phyloP scores from a whole-genome alignment of 2,113 vertebrate species.

The Nematolebias whitei region DNA sequence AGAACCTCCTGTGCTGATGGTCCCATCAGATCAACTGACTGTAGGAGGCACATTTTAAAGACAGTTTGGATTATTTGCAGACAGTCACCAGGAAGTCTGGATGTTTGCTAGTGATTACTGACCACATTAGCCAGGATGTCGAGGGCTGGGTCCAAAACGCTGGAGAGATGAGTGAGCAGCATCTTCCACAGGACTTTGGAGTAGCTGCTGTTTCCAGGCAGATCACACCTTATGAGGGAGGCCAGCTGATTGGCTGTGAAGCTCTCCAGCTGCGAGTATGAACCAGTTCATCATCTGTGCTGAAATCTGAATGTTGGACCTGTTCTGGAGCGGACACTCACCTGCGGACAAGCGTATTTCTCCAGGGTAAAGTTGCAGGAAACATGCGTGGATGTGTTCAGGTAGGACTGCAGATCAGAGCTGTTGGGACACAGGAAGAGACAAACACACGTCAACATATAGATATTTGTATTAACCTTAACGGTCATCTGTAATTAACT shows the following conservation, averaged over 20 bases:
- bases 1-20: slow-evolving; percentile 49
- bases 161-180: slow-evolving; percentile 61
- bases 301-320: neutral
- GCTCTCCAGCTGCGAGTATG: slow-evolving; percentile 47
- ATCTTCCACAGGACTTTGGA: slow-evolving; percentile 73
- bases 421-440: slow-evolving; percentile 45
- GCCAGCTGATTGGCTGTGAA: slow-evolving; percentile 67
- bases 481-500: neutral
- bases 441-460: neutral
- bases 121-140: slow-evolving; percentile 58
- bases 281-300: neutral
- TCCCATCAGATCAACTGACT: slow-evolving; percentile 32
- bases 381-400: slow-evolving; percentile 15
- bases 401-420: slow-evolving; percentile 32
- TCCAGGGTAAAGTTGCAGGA: slow-evolving; percentile 64
- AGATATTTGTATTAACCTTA: neutral
- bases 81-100: too few species aligned
- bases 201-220: slow-evolving; percentile 48
- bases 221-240: slow-evolving; percentile 66
- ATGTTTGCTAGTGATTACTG: slow-evolving; percentile 3
- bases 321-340: slow-evolving; percentile 21
- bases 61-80: too few species aligned
- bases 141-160: slow-evolving; percentile 66
- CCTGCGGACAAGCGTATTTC: slow-evolving; percentile 71
- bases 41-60: neutral